Percentiles rank a stretch among this genome's conserved stretches.
phyloP scores from a whole-genome alignment of 92 coral and sea anemone genomes.

The Parazoanthus atlanticus region DNA sequence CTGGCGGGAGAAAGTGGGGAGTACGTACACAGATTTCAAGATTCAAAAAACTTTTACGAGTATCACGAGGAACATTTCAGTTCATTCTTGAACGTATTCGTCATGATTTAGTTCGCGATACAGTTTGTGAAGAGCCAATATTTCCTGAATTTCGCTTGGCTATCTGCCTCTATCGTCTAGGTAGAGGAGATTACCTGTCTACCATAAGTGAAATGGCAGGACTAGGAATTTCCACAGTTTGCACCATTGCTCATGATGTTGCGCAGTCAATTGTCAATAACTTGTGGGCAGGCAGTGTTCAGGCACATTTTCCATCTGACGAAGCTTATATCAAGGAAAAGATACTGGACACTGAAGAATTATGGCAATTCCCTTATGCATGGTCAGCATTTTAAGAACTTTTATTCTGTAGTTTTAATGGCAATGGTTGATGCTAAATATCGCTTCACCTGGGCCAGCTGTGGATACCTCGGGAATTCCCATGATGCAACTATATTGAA shows the following conservation, averaged over 20 bases:
- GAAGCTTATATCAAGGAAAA: not conserved
- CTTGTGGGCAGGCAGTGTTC: not conserved
- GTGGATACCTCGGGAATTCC: slow-evolving; percentile 26
- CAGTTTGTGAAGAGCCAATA: slow-evolving; percentile 48
- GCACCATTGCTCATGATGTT: not conserved
- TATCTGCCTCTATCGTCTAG: slow-evolving; percentile 50
- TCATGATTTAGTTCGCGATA: slow-evolving; percentile 42
- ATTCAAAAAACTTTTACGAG: slow-evolving; percentile 27
- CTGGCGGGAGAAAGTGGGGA: too few relatives aligned
- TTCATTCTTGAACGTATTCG: slow-evolving; percentile 51
- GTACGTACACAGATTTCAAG: slow-evolving; percentile 35
- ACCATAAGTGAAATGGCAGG: slow-evolving; percentile 33
- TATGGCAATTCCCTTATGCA: not conserved
- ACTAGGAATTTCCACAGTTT: not conserved
- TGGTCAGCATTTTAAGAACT: slow-evolving; percentile 8
- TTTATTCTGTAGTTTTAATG: slow-evolving; percentile 24
- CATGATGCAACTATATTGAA: slow-evolving; percentile 25
- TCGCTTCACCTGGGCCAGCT: slow-evolving; percentile 11
- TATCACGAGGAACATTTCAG: slow-evolving; percentile 17
- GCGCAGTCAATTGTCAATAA: not conserved
- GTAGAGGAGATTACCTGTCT: slow-evolving; percentile 45
- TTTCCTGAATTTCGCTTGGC: slow-evolving; percentile 40
- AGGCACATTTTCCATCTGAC: not conserved
- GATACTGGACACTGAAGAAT: not conserved
- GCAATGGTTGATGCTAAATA: slow-evolving; percentile 20